phyloP scores from a whole-genome alignment of 1,140 invertebrate genomes.

The Oryzaephilus surinamensis region DNA sequence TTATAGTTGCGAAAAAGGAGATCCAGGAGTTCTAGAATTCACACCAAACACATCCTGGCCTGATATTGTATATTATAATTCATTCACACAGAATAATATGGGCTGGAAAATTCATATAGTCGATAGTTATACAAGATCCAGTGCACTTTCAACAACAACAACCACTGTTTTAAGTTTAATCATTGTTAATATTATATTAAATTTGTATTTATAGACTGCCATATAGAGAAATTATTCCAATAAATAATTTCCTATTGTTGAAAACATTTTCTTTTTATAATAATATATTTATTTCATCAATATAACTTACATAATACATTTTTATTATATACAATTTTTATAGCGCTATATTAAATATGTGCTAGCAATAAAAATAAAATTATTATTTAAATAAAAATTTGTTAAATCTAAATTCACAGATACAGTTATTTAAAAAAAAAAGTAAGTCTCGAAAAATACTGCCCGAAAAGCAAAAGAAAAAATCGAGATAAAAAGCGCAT shows the following conservation, averaged over 20 bases:
- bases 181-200: neutral
- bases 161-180: neutral
- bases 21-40: constrained; percentile 63
- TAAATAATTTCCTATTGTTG: neutral
- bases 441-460: too few species aligned
- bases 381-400: too few species aligned
- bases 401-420: too few species aligned
- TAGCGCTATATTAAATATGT: too few species aligned
- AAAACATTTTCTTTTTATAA: too few species aligned
- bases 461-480: too few species aligned
- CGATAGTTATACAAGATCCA: constrained; percentile 47
- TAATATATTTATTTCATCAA: too few species aligned
- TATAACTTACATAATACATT: too few species aligned
- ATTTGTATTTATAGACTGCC: neutral
- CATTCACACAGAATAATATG: constrained; percentile 84
- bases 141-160: neutral
- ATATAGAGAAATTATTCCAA: neutral
- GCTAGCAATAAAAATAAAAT: too few species aligned
- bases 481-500: too few species aligned
- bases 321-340: too few species aligned
- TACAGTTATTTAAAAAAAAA: too few species aligned
- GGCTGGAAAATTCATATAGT: constrained; percentile 83
- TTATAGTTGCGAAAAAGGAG: constrained; percentile 56
- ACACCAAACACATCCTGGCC: constrained; percentile 87
- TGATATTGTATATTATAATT: constrained; percentile 88